These are phyloP conservation scores for Oedothorax gibbosus DNA, from an alignment of 1,140 invertebrate genomes.

Conservation along the genomic window DNA sequence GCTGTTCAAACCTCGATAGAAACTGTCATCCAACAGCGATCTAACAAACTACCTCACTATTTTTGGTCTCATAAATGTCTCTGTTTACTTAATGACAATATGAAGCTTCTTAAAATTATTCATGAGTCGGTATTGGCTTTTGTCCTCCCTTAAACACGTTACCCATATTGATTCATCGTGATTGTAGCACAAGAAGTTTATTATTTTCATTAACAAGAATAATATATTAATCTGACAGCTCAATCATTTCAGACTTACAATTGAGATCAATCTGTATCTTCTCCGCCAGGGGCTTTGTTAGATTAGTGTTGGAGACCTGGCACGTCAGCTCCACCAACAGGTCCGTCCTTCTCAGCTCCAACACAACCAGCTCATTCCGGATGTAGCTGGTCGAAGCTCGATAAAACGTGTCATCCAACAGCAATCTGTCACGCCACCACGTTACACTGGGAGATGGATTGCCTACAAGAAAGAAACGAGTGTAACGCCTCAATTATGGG, in stretches of 20 bases:
- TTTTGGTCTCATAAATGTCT: no score
- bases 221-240: not conserved
- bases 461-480: slow-evolving; percentile 71
- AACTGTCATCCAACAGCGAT: slow-evolving; percentile 83
- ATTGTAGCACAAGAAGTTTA: no score
- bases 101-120: no score
- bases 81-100: no score
- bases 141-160: not conserved
- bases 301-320: slow-evolving; percentile 71
- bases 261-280: slow-evolving; percentile 80
- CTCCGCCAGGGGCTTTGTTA: slow-evolving; percentile 79
- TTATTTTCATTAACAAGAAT: no score
- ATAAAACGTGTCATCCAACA: slow-evolving; percentile 85
- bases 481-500: slow-evolving; percentile 29
- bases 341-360: slow-evolving; percentile 80
- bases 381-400: slow-evolving; percentile 77
- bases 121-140: no score
- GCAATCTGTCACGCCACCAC: slow-evolving; percentile 84
- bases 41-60: slow-evolving; percentile 82
- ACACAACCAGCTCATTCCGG: slow-evolving; percentile 81
- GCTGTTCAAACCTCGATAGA: slow-evolving; percentile 76
- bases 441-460: slow-evolving; percentile 80
- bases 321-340: slow-evolving; percentile 81
- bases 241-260: slow-evolving; percentile 64
- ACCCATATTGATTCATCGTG: not conserved